A percentile compares a stretch with the other conserved stretches of the same genome.
These are phyloP conservation scores for Eremophila alpestris DNA, from an alignment of 2,797 vertebrate species.

Conservation along the genomic window DNA sequence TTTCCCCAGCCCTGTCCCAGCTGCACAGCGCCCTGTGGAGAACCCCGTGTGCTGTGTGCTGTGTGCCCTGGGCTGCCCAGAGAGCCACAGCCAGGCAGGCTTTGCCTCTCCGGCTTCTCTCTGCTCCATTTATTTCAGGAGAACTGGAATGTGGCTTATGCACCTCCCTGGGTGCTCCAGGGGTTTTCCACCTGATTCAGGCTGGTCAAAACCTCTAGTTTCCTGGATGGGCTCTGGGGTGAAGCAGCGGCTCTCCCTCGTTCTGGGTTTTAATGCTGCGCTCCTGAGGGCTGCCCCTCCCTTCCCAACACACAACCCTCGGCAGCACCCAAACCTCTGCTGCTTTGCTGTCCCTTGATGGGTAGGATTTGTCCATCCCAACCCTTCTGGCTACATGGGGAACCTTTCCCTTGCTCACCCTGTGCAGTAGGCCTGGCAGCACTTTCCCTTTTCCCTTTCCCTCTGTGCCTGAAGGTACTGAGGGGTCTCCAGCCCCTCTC, in stretches of 20 bases:
- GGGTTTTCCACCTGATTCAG: background rate
- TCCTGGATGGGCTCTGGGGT: background rate
- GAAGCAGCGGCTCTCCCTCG: accelerated
- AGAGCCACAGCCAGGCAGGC: background rate
- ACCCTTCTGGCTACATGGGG: accelerated
- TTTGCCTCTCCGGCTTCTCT: background rate
- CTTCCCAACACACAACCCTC: background rate
- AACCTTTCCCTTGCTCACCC: background rate
- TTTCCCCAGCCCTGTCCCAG: background rate
- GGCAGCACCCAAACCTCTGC: background rate
- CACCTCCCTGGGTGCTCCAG: background rate
- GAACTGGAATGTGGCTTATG: background rate
- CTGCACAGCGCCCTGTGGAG: background rate
- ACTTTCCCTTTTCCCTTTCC: too few relatives aligned
- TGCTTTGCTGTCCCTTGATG: background rate
- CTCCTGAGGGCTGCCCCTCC: background rate
- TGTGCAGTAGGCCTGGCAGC: accelerated
- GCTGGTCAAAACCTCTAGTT: background rate
- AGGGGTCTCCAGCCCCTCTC: background rate
- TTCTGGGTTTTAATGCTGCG: background rate
- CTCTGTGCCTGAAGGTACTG: accelerated
- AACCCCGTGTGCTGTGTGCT: accelerated
- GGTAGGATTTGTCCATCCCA: accelerated
- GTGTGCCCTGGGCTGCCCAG: accelerated
- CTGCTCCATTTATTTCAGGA: background rate